Conservation (phyloP, 2,888 invertebrate genomes). For the Amiota mariae region DNA sequence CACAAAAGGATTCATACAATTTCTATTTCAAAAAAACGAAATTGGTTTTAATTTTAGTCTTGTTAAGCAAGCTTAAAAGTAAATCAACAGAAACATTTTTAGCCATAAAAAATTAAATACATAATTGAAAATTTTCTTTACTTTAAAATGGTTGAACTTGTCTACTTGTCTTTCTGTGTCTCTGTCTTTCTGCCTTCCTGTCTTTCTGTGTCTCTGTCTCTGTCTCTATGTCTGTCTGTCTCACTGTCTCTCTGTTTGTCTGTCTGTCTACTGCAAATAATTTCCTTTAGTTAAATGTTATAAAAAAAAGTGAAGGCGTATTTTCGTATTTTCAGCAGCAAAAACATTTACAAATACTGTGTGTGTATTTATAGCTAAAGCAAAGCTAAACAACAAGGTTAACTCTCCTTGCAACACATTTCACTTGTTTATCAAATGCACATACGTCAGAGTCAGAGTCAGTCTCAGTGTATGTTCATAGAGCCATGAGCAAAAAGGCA, state of each 20-base stretch:
- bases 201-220: background rate
- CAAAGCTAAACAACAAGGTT: background rate
- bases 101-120: background rate
- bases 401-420: conserved; percentile 4
- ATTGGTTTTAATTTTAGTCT: no score
- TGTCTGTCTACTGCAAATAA: conserved; percentile 1
- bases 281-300: background rate
- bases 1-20: conserved; percentile 15
- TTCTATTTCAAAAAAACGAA: background rate
- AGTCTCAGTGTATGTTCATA: background rate
- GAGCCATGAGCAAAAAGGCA: background rate
- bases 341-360: conserved; percentile 16
- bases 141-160: conserved; percentile 17
- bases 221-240: conserved; percentile 20
- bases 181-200: conserved; percentile 19
- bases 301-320: conserved; percentile 12
- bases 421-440: conserved; percentile 22
- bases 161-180: conserved; percentile 4
- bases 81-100: no score
- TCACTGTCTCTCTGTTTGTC: background rate
- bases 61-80: no score
- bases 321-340: background rate
- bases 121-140: conserved; percentile 14
- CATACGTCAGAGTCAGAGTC: background rate
- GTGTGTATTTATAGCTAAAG: background rate